Base-by-base conservation (phyloP, 2,888 invertebrate genomes). In the Volucella inflata region DNA sequence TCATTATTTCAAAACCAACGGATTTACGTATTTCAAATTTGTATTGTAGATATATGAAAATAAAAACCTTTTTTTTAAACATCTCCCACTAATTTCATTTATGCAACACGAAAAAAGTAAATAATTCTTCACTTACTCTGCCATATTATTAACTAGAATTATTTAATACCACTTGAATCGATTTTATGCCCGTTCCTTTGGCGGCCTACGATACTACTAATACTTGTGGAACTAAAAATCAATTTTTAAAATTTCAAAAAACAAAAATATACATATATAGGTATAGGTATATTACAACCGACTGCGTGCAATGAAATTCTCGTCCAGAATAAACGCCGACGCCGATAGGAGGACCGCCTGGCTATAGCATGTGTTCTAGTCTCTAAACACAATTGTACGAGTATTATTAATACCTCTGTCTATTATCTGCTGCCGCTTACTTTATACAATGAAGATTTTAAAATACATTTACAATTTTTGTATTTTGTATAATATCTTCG, bases 381-480 rank as follows among this genome's bases (percentile, higher is more conserved):
- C 55, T 62, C 82, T 78, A 64, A 83, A 57, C 77, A 83, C 72
- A 83, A 65, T 68, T 67, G 67, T 74, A n/a, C n/a, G n/a, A n/a
- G n/a, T n/a, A 48, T 78, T 74, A 71, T 78, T 59, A 62, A 62
- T 83, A 83, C 72, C 72, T 78, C 74, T 17, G 12, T 44, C 59
- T 14, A 71, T 59, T 64, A 83, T 72, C 77, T 82, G 42, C 30
- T 4, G 16, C 30, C 14, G 70, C 46, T 64, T 48, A 38, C 53
- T 65, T 50, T 72, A 17, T 67, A 55, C 51, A 72, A 57, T 42
- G 30, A 67, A 77, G 55, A 78, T 68, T 64, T 30, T 64, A 57
- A 78, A 78, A 83, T 83, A 83, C 67, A 78, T 72, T 72, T 72
- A 72, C 72, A 77, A 53, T 53, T 53, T 40, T 53, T 40, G 59